Base-by-base conservation (phyloP, 2,113 vertebrate genomes). In the Oncorhynchus gorbuscha region DNA sequence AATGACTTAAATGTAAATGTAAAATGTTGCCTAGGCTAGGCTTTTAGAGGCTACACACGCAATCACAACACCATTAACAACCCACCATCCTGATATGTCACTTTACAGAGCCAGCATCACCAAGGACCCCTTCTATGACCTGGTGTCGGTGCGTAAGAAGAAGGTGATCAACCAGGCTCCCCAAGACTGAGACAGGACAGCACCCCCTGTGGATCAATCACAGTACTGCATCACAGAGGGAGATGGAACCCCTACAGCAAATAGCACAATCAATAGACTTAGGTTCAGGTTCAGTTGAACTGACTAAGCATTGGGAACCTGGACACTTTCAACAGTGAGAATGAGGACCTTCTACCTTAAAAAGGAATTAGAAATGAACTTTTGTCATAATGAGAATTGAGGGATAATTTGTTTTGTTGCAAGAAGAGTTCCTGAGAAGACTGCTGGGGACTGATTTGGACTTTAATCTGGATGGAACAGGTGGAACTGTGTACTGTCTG, bases 61-160 rank as follows among this genome's bases (percentile, higher is more conserved):
- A 14, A 11, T 26, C 70, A 72, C 48, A 30, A 28, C 24, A 61
- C 30, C 28, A 73, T 30, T 5, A 28, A 49, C 3, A n/a, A 11
- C 30, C 14, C 76, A 81, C 64, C n/a, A 22, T 62, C 18, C 66
- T 18, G 14, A 3, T 12, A 30, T 35, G 3, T 4, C 32, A 35
- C 11, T 26, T 58, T 59, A 78, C 90, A 99, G 98, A 76, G 96
- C 95, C 16, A 98, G 97, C 73, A 98, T 99, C 87, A 97, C 96
- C 71, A 95, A 95, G 18, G 94, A 97, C 79, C 97, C 97, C 1
- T 98, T 98, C 92, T 99, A 97, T 3, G 96, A 99, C 84, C 88
- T 98, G 77, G 93, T 99, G 18, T 95, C 96, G 3, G 89, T 95
- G 16, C 93, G 96, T 66, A 99, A 98, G 91, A 97, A 95, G 90